Evolutionary conservation across 2,888 invertebrate species (phyloP), one percentile per base, ranked within the genome.

Genomic region (Piscicola geometra): DNA sequence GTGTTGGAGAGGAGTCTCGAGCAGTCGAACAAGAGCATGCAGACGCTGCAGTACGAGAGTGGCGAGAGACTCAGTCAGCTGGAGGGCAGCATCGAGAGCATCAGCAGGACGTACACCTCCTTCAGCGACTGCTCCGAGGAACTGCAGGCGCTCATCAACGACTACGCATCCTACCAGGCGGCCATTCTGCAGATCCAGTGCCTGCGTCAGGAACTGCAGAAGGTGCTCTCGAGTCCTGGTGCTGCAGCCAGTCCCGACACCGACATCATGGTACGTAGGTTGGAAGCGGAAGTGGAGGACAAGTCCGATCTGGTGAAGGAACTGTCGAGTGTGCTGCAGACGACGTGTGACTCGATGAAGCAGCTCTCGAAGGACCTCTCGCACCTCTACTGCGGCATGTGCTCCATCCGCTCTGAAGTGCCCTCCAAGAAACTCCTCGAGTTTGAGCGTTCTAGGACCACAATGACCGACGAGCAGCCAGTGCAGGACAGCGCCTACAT

Each of bases 341-440:
- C 78, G 1, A 82, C 91, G 90, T 92, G 93, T 83, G 92, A 93
- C 78, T 92, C 93, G 82, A 87, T 97, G 81, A 89, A 91, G 77
- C 90, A 90, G 52, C 91, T 96, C 71, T 93, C 94, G 41, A 96
- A 97, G 85, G 92, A 93, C 83, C 87, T 99, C 81, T 70, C 71
- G 9, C 35, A 70, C 21, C 25, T 80, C 18, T 97, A 98, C 88
- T 95, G 97, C 88, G 93, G 97, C 86, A 94, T 98, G 79, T 97
- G 97, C 86, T 93, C 94, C 56, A 93, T 95, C 77, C 96, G 95
- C 87, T 95, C 95, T 71, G 93, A 95, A 84, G 93, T 93, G 79
- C 95, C 97, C 9, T 92, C 91, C 81, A 88, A 96, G 41, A 86
- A 87, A 25, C 87, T 90, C 81, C 88, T 96, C 77, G 94, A 96